phyloP scores from a whole-genome alignment of 1,140 invertebrate genomes.

The Bombus confusus region DNA sequence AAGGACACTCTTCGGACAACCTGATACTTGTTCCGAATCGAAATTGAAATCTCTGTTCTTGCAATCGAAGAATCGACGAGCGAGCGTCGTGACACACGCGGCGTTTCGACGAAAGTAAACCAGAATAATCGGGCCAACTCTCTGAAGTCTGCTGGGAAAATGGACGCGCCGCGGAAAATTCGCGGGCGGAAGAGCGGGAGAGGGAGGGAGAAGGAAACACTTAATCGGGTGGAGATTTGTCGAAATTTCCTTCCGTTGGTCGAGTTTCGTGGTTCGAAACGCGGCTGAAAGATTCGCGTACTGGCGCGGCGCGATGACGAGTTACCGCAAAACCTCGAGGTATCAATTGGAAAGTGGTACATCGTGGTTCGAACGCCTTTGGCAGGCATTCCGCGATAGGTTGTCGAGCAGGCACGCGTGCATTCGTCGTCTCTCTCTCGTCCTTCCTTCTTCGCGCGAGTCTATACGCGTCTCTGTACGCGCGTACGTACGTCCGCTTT shows the following conservation, averaged over 20 bases:
- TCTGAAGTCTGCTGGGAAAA: neutral
- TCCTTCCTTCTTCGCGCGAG: neutral
- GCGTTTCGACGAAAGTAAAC: slow-evolving; percentile 4
- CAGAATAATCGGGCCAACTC: neutral
- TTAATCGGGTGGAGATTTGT: neutral
- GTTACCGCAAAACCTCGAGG: slow-evolving; percentile 59
- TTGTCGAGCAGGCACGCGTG: slow-evolving; percentile 59
- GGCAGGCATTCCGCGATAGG: slow-evolving; percentile 69
- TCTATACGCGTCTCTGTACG: neutral
- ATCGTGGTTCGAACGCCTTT: slow-evolving; percentile 68
- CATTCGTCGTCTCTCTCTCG: slow-evolving; percentile 18
- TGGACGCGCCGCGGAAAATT: neutral
- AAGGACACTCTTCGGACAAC: no score
- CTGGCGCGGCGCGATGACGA: neutral
- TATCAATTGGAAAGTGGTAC: slow-evolving; percentile 75
- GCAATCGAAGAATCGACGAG: neutral
- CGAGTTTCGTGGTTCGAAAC: neutral
- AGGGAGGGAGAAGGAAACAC: no score
- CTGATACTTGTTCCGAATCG: no score
- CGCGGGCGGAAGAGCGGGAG: no score
- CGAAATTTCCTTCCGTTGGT: neutral
- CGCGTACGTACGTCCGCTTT: neutral
- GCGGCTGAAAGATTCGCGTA: neutral
- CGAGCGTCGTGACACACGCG: neutral
- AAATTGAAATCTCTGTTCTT: no score